phyloP scores from a whole-genome alignment of 2,113 vertebrate species.

The Pithys albifrons region DNA sequence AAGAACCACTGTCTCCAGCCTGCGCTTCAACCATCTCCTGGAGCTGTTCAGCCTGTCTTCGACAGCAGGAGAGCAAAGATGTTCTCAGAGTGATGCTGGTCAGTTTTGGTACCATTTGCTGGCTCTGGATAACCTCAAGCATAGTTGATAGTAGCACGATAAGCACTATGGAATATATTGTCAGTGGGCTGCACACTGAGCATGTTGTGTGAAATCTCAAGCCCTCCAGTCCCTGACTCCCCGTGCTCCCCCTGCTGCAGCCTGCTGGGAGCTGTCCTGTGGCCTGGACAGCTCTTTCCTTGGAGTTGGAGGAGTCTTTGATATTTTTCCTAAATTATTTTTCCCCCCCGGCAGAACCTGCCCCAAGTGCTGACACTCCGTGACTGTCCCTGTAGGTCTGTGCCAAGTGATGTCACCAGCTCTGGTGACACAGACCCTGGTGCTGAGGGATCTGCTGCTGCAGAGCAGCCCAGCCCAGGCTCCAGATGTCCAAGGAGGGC shows the following conservation, averaged over 20 bases:
- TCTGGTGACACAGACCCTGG: not conserved
- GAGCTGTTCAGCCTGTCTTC: not conserved
- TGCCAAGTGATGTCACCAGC: not conserved
- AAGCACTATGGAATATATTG: accelerated
- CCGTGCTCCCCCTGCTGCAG: not conserved
- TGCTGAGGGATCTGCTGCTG: not conserved
- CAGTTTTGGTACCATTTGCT: not conserved
- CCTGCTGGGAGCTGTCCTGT: not conserved
- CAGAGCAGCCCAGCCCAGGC: not conserved
- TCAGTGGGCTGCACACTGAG: not conserved
- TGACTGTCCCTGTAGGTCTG: not conserved
- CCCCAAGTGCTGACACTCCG: not conserved
- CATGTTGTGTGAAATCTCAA: not conserved
- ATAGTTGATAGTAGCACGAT: not conserved
- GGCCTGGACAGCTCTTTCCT: not conserved
- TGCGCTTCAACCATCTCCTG: not conserved
- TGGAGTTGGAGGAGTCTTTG: not conserved
- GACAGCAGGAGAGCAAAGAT: not conserved
- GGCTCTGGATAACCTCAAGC: not conserved
- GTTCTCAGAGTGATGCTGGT: not conserved
- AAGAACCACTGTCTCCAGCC: not conserved
- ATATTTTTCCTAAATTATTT: not conserved
- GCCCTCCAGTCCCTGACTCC: accelerated
- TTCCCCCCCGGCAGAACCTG: not conserved
- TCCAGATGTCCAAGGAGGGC: not conserved